Evolutionary conservation across 2,888 invertebrate genomes (phyloP).

Genomic region (Camponotus fellah): DNA sequence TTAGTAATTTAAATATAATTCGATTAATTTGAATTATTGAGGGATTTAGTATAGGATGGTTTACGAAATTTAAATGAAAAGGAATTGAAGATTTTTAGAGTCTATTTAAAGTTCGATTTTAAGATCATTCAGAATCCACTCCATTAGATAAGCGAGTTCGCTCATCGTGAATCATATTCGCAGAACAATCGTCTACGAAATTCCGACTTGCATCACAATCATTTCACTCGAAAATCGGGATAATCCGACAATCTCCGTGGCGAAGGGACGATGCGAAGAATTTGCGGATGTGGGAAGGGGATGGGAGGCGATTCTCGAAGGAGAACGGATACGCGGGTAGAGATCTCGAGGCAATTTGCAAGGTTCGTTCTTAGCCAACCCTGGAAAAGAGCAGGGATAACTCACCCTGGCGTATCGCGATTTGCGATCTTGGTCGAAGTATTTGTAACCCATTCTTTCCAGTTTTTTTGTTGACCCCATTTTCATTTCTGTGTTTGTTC

Average conservation of each 20-base stretch:
- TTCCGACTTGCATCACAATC: conserved; percentile 58
- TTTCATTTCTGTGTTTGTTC: conserved; percentile 56
- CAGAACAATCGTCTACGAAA: conserved; percentile 35
- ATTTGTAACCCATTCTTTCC: conserved; percentile 58
- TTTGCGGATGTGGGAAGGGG: conserved; percentile 37
- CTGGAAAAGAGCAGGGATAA: conserved; percentile 43
- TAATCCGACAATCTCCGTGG: conserved; percentile 45
- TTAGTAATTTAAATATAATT: neutral
- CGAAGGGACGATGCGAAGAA: conserved; percentile 43
- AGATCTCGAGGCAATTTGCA: conserved; percentile 70
- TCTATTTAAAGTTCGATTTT: conserved; percentile 29
- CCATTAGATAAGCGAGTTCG: conserved; percentile 40
- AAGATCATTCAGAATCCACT: conserved; percentile 29
- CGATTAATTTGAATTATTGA: neutral
- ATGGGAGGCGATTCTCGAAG: conserved; percentile 49
- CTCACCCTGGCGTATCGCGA: conserved; percentile 63
- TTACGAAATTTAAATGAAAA: neutral
- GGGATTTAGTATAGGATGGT: neutral
- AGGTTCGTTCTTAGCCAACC: conserved; percentile 64
- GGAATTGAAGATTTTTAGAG: neutral
- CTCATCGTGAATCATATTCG: conserved; percentile 33
- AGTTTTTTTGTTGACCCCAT: conserved; percentile 47
- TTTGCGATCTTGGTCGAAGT: conserved; percentile 65
- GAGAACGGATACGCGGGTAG: conserved; percentile 50
- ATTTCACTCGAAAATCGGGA: conserved; percentile 42